These are phyloP conservation scores for Clarias fuscus DNA, from an alignment of 2,797 vertebrate species.

Conservation along the genomic window DNA sequence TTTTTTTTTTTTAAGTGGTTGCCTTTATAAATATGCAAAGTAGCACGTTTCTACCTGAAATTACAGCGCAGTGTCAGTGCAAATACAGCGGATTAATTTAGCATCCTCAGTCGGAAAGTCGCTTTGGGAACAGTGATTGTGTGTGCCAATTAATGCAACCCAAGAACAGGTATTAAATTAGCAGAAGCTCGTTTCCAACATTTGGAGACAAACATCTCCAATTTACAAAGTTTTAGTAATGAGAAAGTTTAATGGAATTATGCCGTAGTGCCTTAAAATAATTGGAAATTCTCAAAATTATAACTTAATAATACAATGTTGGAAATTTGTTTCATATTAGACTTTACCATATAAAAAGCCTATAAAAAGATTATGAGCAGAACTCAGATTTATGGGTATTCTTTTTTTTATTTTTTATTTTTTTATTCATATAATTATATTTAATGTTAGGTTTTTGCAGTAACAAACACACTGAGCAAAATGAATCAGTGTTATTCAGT, in stretches of 20 bases:
- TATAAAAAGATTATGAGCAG: background rate
- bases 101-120: background rate
- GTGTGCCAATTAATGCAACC: constrained; percentile 11
- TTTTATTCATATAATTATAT: background rate
- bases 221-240: constrained; percentile 9
- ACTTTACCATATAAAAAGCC: background rate
- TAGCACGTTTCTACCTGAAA: background rate
- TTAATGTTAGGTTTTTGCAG: background rate
- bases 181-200: background rate
- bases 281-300: background rate
- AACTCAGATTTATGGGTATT: background rate
- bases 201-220: background rate
- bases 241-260: constrained; percentile 9
- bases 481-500: background rate
- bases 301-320: background rate
- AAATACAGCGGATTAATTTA: background rate
- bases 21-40: constrained; percentile 5
- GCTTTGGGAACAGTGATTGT: background rate
- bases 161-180: constrained; percentile 5
- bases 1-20: background rate
- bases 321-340: background rate
- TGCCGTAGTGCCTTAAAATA: background rate
- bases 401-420: background rate
- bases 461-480: background rate
- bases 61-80: background rate